Evolutionary conservation across 2,797 vertebrate species (phyloP), one percentile per base, ranked within the genome.

Genomic region (Alcedo atthis): DNA sequence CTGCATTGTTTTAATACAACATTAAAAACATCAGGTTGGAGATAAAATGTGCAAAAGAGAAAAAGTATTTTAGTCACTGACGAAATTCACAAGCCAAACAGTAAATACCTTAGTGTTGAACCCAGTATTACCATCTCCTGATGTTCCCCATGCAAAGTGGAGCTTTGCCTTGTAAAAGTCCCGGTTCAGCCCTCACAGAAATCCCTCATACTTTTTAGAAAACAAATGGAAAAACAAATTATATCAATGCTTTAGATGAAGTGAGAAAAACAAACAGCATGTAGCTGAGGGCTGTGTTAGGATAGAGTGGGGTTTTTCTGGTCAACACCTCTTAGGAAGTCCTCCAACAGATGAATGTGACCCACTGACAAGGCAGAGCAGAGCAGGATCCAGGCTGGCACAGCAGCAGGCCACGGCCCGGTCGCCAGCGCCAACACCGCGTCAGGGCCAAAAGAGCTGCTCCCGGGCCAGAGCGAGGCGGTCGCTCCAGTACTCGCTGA

Each of bases 1-100:
- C 46, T 61, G 71, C 43, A 96, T 95, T 94, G 92, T 94, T 75
- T 68, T 78, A 94, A 91, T 32, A 54, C 4, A 84, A 58, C 30
- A 40, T 64, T 81, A 45, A 88, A 92, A 90, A 64, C 45, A 83
- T 20, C 49, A 59, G 55, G 55, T 88, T 54, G 49, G 53, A 84
- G 53, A n/a, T 73, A 90, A 63, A 94, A 93, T 30, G 46, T 32
- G 61, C 61, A 40, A 73, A 90, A 59, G 46, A 74, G 30, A 58
- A 85, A 85, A 85, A 62, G 67, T 17, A 45, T 82, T 94, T 82
- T 32, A 93, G 75, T 87, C 45, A 83, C 48, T 1, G 4, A 69
- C 15, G 67, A 81, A 93, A 82, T 28, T 85, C 58, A 85, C n/a
- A 75, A 85, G 37, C 51, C 57, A 75, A 78, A 69, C 33, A 40